Conservation (phyloP, 2,888 invertebrate genomes). For the Arctia plantaginis region DNA sequence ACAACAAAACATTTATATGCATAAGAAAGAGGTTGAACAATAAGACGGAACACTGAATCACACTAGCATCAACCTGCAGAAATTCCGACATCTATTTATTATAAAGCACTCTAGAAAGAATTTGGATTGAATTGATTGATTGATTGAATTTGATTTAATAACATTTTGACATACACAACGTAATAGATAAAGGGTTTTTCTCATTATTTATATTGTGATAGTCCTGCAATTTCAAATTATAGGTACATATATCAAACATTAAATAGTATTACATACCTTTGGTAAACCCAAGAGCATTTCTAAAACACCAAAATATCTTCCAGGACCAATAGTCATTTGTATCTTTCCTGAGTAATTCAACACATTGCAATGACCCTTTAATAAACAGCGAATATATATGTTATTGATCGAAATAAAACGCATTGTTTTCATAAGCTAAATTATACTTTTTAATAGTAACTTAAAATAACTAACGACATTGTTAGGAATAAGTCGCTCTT, state of each 20-base stretch:
- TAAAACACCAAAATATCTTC: slow-evolving; percentile 73
- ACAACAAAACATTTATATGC: too few species aligned
- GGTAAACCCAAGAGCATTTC: slow-evolving; percentile 84
- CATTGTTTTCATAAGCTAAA: neutral
- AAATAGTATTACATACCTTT: slow-evolving; percentile 63
- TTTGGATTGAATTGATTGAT: too few species aligned
- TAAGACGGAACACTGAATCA: too few species aligned
- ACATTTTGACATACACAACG: too few species aligned
- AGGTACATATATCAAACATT: neutral
- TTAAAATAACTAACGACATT: neutral
- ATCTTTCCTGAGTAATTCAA: slow-evolving; percentile 67
- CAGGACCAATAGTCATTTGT: slow-evolving; percentile 68
- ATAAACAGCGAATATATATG: slow-evolving; percentile 14
- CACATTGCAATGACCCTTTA: slow-evolving; percentile 79
- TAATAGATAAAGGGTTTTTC: too few species aligned
- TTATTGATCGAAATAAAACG: neutral
- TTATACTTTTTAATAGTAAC: neutral
- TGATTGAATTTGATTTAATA: too few species aligned
- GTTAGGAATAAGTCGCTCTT: neutral
- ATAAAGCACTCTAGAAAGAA: too few species aligned
- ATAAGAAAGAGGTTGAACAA: too few species aligned
- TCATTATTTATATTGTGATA: too few species aligned
- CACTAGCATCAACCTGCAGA: too few species aligned
- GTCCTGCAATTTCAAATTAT: too few species aligned
- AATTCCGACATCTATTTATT: too few species aligned